A percentile compares a stretch with the other conserved stretches of the same genome.
Evolutionary conservation across 1,140 invertebrate genomes (phyloP).

Genomic region (Lanistes nyassanus): DNA sequence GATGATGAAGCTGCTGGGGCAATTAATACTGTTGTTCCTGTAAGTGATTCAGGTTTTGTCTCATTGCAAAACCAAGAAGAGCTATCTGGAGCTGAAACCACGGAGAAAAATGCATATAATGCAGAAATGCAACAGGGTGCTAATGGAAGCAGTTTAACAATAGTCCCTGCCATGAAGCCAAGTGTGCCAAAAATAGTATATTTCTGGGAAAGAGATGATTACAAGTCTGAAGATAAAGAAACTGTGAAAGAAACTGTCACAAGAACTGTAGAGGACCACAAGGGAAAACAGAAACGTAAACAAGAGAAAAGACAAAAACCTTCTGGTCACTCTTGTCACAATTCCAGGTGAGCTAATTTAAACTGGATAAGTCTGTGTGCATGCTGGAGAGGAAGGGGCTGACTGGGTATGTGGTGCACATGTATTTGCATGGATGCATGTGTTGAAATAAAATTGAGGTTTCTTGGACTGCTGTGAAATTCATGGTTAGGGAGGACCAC

Average conservation of each 20-base stretch:
- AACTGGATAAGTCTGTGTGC: no score
- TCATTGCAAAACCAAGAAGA: background rate
- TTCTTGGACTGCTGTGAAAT: no score
- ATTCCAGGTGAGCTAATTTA: no score
- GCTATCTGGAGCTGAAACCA: background rate
- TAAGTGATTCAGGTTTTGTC: background rate
- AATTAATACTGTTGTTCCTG: background rate
- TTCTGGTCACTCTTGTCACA: no score
- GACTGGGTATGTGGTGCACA: no score
- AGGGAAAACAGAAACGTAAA: no score
- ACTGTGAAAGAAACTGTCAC: conserved; percentile 15
- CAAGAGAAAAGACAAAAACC: no score
- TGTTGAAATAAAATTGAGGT: no score
- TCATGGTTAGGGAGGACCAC: no score
- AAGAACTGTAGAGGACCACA: background rate
- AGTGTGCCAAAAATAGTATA: conserved; percentile 23
- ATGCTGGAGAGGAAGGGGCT: no score
- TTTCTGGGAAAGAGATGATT: conserved; percentile 34
- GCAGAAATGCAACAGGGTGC: background rate
- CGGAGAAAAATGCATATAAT: background rate
- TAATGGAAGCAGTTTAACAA: background rate
- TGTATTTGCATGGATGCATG: no score
- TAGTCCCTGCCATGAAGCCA: background rate
- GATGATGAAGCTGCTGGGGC: background rate
- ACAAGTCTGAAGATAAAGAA: conserved; percentile 8